Conservation (phyloP, 2,113 vertebrate species). For the Oplegnathus fasciatus region DNA sequence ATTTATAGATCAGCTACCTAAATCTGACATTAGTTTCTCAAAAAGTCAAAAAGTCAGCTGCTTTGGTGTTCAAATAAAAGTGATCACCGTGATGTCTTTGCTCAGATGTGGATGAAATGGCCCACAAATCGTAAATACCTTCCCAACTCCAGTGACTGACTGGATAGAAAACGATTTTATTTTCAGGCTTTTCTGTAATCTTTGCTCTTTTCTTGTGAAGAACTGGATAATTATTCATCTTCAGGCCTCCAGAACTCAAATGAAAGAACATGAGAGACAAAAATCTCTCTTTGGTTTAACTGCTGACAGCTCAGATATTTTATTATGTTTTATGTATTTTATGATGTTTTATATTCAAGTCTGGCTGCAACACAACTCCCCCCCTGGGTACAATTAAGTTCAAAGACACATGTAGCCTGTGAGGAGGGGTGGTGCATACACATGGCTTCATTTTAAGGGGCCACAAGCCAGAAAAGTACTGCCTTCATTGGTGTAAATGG, state of each 20-base stretch:
- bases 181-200: neutral
- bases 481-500: no score
- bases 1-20: neutral
- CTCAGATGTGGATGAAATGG: neutral
- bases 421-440: no score
- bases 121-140: neutral
- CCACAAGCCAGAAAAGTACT: no score
- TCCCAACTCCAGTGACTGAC: no score
- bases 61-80: neutral
- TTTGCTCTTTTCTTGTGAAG: neutral
- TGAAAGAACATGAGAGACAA: neutral
- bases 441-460: no score
- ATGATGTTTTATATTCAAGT: neutral
- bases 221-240: no score
- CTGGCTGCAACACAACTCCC: neutral
- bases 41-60: no score
- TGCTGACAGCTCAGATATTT: neutral
- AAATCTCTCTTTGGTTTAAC: neutral
- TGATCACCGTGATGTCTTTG: no score
- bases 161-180: neutral
- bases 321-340: neutral
- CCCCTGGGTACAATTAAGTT: neutral
- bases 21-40: no score
- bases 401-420: no score
- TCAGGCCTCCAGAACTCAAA: neutral